Evolutionary conservation across 2,797 vertebrate genomes (phyloP).

Genomic region (Sebastolobus alascanus): DNA sequence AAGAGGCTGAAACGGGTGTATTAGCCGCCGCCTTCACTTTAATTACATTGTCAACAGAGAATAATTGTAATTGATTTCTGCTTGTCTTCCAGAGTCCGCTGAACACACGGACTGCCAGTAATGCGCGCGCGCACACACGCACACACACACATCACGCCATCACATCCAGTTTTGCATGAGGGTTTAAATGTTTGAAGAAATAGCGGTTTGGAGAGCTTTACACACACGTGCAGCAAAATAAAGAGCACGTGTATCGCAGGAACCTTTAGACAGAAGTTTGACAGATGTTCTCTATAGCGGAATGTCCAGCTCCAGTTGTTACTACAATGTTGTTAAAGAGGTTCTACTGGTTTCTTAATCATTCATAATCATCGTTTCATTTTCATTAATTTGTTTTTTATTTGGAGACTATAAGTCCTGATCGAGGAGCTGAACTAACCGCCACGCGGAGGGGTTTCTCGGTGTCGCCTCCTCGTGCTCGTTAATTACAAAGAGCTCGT

Average conservation of each 20-base stretch:
- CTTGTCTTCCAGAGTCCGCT: conserved; percentile 60
- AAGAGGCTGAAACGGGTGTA: conserved; percentile 74
- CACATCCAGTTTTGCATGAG: neutral
- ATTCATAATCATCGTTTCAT: neutral
- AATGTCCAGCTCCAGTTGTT: neutral
- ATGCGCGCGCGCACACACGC: neutral
- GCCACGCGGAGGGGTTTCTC: conserved; percentile 4
- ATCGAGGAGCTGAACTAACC: neutral
- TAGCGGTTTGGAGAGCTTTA: neutral
- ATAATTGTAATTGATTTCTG: conserved; percentile 96
- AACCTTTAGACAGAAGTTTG: neutral
- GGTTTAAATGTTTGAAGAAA: neutral
- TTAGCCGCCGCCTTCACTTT: conserved; percentile 84
- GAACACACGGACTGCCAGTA: conserved; percentile 18
- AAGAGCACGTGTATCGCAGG: neutral
- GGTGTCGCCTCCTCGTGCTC: conserved; percentile 49
- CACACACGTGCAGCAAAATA: neutral
- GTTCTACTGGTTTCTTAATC: neutral
- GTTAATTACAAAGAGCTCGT: conserved; percentile 77
- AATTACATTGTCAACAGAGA: conserved; percentile 98
- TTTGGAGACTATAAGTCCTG: neutral
- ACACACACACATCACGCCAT: neutral
- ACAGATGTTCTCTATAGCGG: neutral
- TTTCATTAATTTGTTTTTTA: neutral
- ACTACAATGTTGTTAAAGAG: neutral